phyloP scores from a whole-genome alignment of 2,888 invertebrate species.

The Melanostoma scalare region DNA sequence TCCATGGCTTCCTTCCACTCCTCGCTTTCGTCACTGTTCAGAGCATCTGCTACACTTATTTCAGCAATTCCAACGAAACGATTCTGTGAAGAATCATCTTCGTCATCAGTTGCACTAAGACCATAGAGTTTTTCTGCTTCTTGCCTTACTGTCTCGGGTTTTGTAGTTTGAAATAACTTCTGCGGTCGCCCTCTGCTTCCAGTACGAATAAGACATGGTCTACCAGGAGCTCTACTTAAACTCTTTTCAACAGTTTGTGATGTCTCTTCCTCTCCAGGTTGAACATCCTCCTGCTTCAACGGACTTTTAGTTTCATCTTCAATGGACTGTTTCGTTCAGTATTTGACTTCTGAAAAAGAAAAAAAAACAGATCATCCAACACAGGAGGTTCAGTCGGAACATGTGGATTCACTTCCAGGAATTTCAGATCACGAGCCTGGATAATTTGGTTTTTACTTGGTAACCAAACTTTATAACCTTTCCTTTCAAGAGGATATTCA shows the following conservation, averaged over 20 bases:
- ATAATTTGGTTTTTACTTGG: constrained; percentile 23
- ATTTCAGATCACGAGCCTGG: constrained; percentile 46
- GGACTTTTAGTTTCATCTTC: no score
- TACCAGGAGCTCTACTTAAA: constrained; percentile 38
- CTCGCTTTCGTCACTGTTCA: no score
- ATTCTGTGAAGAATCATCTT: no score
- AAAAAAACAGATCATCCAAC: background rate
- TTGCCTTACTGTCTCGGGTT: no score
- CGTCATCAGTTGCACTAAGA: constrained; percentile 1
- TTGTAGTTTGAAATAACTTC: constrained; percentile 26
- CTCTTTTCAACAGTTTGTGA: no score
- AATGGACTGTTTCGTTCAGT: no score
- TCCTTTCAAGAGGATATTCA: no score
- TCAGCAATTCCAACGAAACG: constrained; percentile 50
- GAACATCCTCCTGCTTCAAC: no score
- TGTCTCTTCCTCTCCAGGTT: background rate
- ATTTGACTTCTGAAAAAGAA: no score
- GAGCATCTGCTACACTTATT: constrained; percentile 31
- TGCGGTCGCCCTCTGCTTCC: no score
- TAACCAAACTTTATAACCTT: constrained; percentile 49
- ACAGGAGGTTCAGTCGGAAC: background rate
- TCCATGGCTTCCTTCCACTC: constrained; percentile 34
- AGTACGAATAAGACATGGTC: constrained; percentile 31
- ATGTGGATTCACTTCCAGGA: background rate
- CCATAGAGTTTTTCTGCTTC: constrained; percentile 1